These are phyloP conservation scores for Cantharis lateralis DNA, from an alignment of 2,888 invertebrate species.

Conservation along the genomic window DNA sequence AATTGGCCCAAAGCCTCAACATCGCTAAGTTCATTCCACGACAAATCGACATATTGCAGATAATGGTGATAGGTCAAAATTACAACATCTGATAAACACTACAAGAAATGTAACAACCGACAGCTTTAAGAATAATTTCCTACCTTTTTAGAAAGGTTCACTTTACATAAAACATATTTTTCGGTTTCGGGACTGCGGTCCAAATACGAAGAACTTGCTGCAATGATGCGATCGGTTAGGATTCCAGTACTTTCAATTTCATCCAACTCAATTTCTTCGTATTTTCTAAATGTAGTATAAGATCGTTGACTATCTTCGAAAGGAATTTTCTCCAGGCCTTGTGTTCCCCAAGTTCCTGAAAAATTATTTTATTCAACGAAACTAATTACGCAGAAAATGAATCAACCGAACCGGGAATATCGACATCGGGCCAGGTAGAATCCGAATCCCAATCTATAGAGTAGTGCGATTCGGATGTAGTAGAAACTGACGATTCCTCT, in stretches of 20 bases:
- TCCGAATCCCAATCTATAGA: slow-evolving; percentile 15
- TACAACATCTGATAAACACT: slow-evolving; percentile 58
- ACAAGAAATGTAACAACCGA: slow-evolving; percentile 25
- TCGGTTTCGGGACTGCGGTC: slow-evolving; percentile 61
- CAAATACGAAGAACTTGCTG: slow-evolving; percentile 60
- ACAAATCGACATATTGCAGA: slow-evolving; percentile 64
- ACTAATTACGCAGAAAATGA: neutral
- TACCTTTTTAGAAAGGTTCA: slow-evolving; percentile 53
- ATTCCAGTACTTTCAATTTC: slow-evolving; percentile 53
- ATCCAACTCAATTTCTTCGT: slow-evolving; percentile 34
- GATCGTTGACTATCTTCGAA: slow-evolving; percentile 39
- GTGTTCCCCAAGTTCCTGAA: slow-evolving; percentile 40
- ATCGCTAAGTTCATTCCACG: slow-evolving; percentile 61
- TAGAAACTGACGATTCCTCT: neutral
- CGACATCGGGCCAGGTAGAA: slow-evolving; percentile 4
- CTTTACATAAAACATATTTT: slow-evolving; percentile 62
- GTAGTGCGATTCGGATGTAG: neutral
- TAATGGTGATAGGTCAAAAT: slow-evolving; percentile 61
- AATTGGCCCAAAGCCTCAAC: slow-evolving; percentile 60
- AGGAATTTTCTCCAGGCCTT: slow-evolving; percentile 34
- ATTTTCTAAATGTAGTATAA: slow-evolving; percentile 28
- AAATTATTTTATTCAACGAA: neutral
- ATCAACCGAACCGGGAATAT: slow-evolving; percentile 9
- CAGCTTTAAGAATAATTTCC: neutral
- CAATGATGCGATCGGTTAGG: slow-evolving; percentile 60